Evolutionary conservation across 2,113 vertebrate genomes (phyloP), one percentile per base, ranked within the genome.

Genomic region (Rousettus leschenaultii): DNA sequence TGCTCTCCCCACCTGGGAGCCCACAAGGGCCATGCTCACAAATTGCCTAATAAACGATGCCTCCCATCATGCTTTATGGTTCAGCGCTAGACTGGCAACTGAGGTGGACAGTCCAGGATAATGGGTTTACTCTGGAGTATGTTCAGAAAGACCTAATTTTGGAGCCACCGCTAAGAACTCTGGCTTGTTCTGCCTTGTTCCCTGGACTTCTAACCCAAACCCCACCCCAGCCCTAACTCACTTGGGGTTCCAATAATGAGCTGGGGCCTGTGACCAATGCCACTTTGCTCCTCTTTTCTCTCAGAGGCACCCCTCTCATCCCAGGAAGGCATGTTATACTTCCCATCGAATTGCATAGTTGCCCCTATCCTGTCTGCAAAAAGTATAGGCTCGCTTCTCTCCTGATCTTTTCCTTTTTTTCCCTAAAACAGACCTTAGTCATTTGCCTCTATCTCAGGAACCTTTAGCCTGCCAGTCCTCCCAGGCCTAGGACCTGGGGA

Each of bases 91-190:
- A 95, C 57, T 95, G 16, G 57, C 43, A 95, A 63, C 86, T 8
- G 35, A 83, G 51, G 43, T 85, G 35, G 59, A 92, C 77, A 88
- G 26, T 87, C 28, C 28, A 82, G 45, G 53, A 6, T 93, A 91
- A 71, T 87, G 43, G 43, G 43, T 45, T 97, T 96, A 92, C 66
- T 85, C n/a, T 91, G 75, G 38, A 94, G 9, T 15, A 90, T 15
- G 28, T 88, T 95, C n/a, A 89, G 90, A 94, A 87, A 94, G 4
- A 89, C 78, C 93, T 71, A 43, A 51, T 40, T 74, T 95, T 91
- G 19, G 24, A 87, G 51, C 26, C 45, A 90, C 13, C 91, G 43
- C 80, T 94, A 95, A 63, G 48, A 96, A 82, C 63, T 86, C 71
- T 65, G 45, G 53, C 38, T 86, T 95, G 6, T 91, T 93, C 48